A percentile compares a stretch with the other conserved stretches of the same genome.
Evolutionary conservation across 2,888 invertebrate species (phyloP).

Genomic region (Rhagium mordax): DNA sequence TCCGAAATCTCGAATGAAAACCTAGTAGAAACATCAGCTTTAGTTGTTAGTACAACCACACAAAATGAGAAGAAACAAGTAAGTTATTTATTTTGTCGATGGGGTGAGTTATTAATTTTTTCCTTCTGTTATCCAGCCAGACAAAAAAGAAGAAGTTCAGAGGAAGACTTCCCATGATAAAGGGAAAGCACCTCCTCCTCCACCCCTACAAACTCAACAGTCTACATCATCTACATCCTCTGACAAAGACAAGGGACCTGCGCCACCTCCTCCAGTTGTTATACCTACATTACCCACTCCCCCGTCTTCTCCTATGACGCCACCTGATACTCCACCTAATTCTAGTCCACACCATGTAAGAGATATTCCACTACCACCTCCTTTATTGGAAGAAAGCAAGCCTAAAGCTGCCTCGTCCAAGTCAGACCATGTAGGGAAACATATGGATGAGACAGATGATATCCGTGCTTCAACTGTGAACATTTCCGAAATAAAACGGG

Average conservation of each 20-base stretch:
- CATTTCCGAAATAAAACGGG: slow-evolving; percentile 58
- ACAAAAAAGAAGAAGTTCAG: slow-evolving; percentile 77
- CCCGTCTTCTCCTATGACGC: slow-evolving; percentile 66
- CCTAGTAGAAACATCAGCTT: slow-evolving; percentile 32
- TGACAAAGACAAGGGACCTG: slow-evolving; percentile 57
- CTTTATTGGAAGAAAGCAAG: slow-evolving; percentile 28
- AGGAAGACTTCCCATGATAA: slow-evolving; percentile 73
- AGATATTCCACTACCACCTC: slow-evolving; percentile 43
- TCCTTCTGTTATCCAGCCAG: slow-evolving; percentile 70
- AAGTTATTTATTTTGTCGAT: slow-evolving; percentile 7
- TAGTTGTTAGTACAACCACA: slow-evolving; percentile 31
- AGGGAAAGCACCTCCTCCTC: slow-evolving; percentile 68
- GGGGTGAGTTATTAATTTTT: neutral
- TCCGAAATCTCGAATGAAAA: slow-evolving; percentile 39
- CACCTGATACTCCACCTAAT: slow-evolving; percentile 65
- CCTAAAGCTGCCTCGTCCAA: slow-evolving; percentile 1
- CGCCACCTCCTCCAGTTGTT: slow-evolving; percentile 57
- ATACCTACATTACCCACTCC: slow-evolving; percentile 53
- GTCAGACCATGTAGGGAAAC: slow-evolving; percentile 6
- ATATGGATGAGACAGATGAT: slow-evolving; percentile 53
- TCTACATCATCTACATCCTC: slow-evolving; percentile 42
- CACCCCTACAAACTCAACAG: slow-evolving; percentile 67
- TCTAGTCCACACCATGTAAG: slow-evolving; percentile 46
- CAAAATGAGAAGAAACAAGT: slow-evolving; percentile 57
- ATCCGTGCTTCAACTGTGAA: slow-evolving; percentile 51